Evolutionary conservation across 1,140 invertebrate genomes (phyloP).

Genomic region (Belonocnema kinseyi): DNA sequence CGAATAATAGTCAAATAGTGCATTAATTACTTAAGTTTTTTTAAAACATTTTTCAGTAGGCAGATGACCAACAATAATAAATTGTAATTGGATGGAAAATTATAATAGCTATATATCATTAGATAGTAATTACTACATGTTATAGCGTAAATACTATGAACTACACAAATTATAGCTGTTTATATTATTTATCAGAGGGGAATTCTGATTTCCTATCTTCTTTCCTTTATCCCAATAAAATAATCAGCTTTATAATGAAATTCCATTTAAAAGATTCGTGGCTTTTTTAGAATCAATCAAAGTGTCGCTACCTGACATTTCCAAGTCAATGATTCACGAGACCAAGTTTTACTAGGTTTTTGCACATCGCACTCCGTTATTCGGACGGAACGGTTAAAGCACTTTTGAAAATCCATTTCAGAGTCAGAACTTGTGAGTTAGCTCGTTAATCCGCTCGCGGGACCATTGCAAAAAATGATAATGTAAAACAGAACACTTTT

Average conservation of each 20-base stretch:
- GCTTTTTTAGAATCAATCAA: constrained; percentile 23
- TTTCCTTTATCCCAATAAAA: not conserved
- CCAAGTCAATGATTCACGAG: constrained; percentile 14
- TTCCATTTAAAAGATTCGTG: constrained; percentile 3
- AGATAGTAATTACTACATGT: no score
- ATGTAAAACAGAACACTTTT: constrained; percentile 6
- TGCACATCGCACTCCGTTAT: constrained; percentile 16
- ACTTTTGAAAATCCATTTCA: constrained; percentile 21
- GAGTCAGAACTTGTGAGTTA: not conserved
- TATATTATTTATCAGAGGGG: not conserved
- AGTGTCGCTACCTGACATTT: constrained; percentile 17
- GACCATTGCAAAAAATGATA: constrained; percentile 15
- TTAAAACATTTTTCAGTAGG: no score
- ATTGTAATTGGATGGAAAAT: no score
- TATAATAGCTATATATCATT: no score
- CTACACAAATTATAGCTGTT: not conserved
- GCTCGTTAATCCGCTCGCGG: constrained; percentile 22
- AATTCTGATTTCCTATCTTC: not conserved
- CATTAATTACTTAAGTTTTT: no score
- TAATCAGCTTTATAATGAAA: constrained; percentile 20
- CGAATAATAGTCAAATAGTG: no score
- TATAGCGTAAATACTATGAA: no score
- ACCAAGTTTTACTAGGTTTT: constrained; percentile 7
- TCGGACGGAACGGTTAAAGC: constrained; percentile 16
- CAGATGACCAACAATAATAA: no score